Percentiles rank a stretch among this genome's conserved stretches.
These are phyloP conservation scores for Camptogramma bilineatum DNA, from an alignment of 2,888 invertebrate genomes.

Conservation along the genomic window DNA sequence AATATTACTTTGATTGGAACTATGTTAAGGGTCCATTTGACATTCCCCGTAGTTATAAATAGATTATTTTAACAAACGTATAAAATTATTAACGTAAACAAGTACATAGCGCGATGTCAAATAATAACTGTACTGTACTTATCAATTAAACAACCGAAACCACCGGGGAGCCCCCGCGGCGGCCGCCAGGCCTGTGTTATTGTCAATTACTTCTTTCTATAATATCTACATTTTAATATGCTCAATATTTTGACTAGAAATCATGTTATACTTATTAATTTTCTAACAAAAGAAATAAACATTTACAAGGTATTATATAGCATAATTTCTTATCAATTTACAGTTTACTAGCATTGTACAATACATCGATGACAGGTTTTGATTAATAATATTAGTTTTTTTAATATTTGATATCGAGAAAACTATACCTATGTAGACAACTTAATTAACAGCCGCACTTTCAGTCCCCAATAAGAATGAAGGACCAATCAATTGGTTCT, in stretches of 20 bases:
- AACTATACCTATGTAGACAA: conserved; percentile 59
- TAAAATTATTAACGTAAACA: conserved; percentile 69
- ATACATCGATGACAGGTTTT: conserved; percentile 77
- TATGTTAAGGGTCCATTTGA: conserved; percentile 21
- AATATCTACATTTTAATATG: conserved; percentile 83
- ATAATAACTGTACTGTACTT: conserved; percentile 71
- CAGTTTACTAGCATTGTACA: conserved; percentile 81
- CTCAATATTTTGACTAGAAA: conserved; percentile 86
- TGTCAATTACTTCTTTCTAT: conserved; percentile 82
- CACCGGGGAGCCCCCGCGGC: conserved; percentile 47
- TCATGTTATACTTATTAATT: conserved; percentile 82
- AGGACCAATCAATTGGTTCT: conserved; percentile 25
- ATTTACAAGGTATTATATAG: conserved; percentile 79
- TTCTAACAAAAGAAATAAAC: conserved; percentile 81
- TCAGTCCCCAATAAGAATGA: conserved; percentile 52
- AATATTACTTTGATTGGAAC: conserved; percentile 42
- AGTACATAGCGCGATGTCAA: conserved; percentile 58
- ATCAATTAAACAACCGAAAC: conserved; percentile 66
- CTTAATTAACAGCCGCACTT: conserved; percentile 49
- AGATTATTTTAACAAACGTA: conserved; percentile 63
- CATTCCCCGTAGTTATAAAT: conserved; percentile 19
- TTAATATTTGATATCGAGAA: conserved; percentile 57
- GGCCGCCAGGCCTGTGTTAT: conserved; percentile 79
- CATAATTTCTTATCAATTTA: conserved; percentile 81
- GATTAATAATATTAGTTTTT: conserved; percentile 50